Conservation (phyloP, 2,113 vertebrate genomes). For the Riparia riparia region DNA sequence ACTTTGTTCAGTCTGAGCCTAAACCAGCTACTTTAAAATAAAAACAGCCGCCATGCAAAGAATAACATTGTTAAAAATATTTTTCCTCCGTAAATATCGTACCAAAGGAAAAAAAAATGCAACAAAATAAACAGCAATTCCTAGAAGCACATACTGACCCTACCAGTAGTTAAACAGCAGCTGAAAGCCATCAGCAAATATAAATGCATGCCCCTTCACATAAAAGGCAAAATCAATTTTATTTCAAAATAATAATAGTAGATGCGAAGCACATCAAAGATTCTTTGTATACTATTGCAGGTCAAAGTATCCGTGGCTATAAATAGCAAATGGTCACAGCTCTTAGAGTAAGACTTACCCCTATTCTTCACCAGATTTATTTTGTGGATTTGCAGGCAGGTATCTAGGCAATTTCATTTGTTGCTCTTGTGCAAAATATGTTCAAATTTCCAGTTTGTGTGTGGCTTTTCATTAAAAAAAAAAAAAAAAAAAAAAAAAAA, state of each 20-base stretch:
- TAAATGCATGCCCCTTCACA: background rate
- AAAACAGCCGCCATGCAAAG: slow-evolving; percentile 15
- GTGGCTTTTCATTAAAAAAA: background rate
- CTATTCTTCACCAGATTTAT: background rate
- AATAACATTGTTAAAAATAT: slow-evolving; percentile 7
- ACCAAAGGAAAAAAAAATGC: background rate
- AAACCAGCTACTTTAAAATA: background rate
- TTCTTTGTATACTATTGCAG: background rate
- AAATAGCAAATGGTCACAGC: background rate
- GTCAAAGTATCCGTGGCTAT: background rate
- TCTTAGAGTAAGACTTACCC: background rate
- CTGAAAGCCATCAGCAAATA: background rate
- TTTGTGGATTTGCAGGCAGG: background rate
- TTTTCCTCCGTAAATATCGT: background rate
- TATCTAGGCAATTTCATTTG: background rate
- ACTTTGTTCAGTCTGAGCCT: background rate
- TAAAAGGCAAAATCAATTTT: background rate
- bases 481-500: too few relatives aligned
- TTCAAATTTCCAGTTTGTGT: background rate
- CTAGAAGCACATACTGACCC: background rate
- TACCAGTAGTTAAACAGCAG: background rate
- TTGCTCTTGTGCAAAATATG: background rate
- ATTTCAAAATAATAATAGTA: background rate
- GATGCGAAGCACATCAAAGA: background rate
- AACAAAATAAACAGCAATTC: background rate